Base-by-base conservation (phyloP, 2,888 invertebrate genomes). In the Lepidochrysops patricia region DNA sequence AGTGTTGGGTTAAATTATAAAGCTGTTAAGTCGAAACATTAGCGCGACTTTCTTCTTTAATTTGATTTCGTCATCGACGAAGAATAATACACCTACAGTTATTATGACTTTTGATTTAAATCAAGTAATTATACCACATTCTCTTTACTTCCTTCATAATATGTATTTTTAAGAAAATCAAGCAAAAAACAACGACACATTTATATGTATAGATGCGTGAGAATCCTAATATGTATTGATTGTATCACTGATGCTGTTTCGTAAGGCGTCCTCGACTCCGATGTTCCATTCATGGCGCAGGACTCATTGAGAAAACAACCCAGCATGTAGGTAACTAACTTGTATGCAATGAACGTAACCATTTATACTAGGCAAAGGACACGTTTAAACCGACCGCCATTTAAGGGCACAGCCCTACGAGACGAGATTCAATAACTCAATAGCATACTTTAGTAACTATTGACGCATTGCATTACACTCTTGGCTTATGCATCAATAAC, bases 231-330 rank as follows among this genome's bases (percentile, higher is more conserved):
- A 19, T 19, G 23, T 65, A 68, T 68, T 68, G 62, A 62, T 63
- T 67, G 64, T 67, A 67, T 70, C 78, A 74, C 75, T 76, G 77
- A 77, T 73, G 75, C 75, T 73, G 74, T 80, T 80, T 65, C 64
- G 75, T 70, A 71, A 67, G 70, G 71, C 75, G 80, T 79, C 84
- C 83, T 82, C 81, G 82, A 73, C 72, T 71, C 72, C 72, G 71
- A 75, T 74, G 71, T 68, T 68, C 72, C 71, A 71, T 71, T 72
- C 74, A 73, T 75, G 68, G 68, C 64, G 66, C 69, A 70, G 73
- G 72, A 76, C 76, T 75, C 72, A 72, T 72, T 72, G 71, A 74
- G 72, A 74, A 74, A 71, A 75, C 72, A 72, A 68, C 70, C 68
- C 71, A 69, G 69, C 71, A 7, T 43, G 70, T 69, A 72, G 71